Base-by-base conservation (phyloP, 2,113 vertebrate genomes). In the Cryptotis parvus region DNA sequence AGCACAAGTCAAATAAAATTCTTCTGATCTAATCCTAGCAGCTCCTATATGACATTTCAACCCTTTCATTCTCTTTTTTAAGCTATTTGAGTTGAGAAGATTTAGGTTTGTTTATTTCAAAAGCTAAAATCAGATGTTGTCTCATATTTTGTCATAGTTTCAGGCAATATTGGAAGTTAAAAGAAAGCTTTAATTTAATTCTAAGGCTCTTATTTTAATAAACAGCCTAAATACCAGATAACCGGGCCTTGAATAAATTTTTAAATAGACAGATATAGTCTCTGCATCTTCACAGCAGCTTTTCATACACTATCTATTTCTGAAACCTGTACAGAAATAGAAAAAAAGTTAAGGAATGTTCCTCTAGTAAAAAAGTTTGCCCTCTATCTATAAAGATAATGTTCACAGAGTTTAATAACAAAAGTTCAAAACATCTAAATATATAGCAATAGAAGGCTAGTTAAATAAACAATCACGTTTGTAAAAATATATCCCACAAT, bases 1-100 rank as follows among this genome's bases (percentile, higher is more conserved):
- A 94, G 92, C 77, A 61, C 83, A 90, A 93, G 94, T 94, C 95
- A 96, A 94, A 96, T 94, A 92, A 94, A 86, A 94, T 77, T 83
- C 89, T 29, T 75, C 81, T 70, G 80, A 96, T 95, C 77, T 91
- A 86, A 94, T 91, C 69, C 90, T n/a, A 94, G 85, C 89, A 55
- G 65, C 75, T 82, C 77, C 73, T 87, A 82, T 87, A 87, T 89
- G 94, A 88, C 92, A 96, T 94, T 94, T 96, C 94, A 94, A 88
- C 94, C 85, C 58, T 78, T 87, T 80, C 82, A 43, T 93, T 79
- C 92, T 91, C 68, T 89, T 94, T 94, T 49, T 77, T 45, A 63
- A 92, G 41, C 86, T 91, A 87, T 92, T 89, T 93, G 94, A 86
- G 79, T 94, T 70, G 68, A 74, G 35, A 77, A 81, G 80, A 90